Conservation (phyloP, 2,888 invertebrate genomes). For the Aporophyla nigra region DNA sequence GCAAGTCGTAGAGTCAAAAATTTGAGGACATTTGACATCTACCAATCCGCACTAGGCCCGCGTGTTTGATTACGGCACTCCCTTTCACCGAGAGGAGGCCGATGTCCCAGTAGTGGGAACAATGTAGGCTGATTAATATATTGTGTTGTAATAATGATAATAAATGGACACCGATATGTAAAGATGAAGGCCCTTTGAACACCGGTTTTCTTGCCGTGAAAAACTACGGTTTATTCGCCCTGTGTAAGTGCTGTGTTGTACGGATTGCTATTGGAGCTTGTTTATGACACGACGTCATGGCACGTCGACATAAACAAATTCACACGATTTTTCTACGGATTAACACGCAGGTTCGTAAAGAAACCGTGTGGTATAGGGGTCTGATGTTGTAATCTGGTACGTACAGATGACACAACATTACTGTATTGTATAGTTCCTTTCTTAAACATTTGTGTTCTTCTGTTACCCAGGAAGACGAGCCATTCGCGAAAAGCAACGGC, state of each 20-base stretch:
- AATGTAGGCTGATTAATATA: too few species aligned
- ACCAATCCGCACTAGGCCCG: too few species aligned
- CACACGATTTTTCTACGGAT: too few species aligned
- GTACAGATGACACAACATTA: background rate
- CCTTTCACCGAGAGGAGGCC: too few species aligned
- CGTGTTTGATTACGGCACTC: too few species aligned
- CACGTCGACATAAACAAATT: too few species aligned
- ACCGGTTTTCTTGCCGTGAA: background rate
- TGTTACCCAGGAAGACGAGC: constrained; percentile 79
- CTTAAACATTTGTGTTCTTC: background rate
- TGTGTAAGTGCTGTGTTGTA: background rate
- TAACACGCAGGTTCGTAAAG: background rate
- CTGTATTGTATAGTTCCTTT: background rate
- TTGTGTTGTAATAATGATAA: too few species aligned
- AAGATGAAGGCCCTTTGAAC: background rate
- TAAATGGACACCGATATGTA: background rate
- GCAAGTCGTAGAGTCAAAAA: too few species aligned
- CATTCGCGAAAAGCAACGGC: constrained; percentile 77
- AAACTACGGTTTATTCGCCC: background rate
- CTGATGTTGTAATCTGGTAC: background rate
- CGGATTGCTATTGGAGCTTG: too few species aligned
- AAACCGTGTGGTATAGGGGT: background rate
- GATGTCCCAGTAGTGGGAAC: too few species aligned
- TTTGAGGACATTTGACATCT: too few species aligned
- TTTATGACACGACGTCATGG: too few species aligned